Conservation (phyloP, 2,888 invertebrate genomes). For the Hypomecis atomaria region DNA sequence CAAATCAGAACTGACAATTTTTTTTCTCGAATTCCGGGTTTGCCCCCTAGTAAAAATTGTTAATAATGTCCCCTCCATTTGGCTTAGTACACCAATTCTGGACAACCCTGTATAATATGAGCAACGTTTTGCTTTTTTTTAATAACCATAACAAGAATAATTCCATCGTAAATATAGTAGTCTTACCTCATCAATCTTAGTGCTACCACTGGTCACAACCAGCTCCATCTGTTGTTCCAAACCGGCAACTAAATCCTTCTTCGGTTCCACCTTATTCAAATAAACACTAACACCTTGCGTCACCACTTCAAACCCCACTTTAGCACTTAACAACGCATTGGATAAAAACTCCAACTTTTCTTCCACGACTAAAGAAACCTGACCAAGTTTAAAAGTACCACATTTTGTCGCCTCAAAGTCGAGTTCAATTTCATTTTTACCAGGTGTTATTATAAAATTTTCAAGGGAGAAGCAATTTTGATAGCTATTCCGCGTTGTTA, state of each 20-base stretch:
- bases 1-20: no score
- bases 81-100: no score
- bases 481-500: conserved; percentile 87
- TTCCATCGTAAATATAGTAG: not conserved
- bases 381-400: conserved; percentile 89
- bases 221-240: conserved; percentile 91
- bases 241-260: conserved; percentile 91
- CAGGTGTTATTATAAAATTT: conserved; percentile 85
- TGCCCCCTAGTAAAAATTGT: no score
- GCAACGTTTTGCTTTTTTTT: no score
- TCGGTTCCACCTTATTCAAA: conserved; percentile 81
- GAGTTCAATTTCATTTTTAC: conserved; percentile 86
- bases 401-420: conserved; percentile 86
- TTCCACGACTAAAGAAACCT: conserved; percentile 86
- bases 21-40: no score
- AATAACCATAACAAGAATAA: not conserved
- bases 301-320: conserved; percentile 84
- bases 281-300: conserved; percentile 79
- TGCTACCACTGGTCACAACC: conserved; percentile 91
- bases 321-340: conserved; percentile 81
- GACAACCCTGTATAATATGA: no score
- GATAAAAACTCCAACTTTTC: conserved; percentile 90
- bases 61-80: no score
- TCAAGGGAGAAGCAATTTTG: conserved; percentile 83
- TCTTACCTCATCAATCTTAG: conserved; percentile 88